Evolutionary conservation across 1,140 invertebrate genomes (phyloP), one percentile per base, ranked within the genome.

Genomic region (Centruroides vittatus): DNA sequence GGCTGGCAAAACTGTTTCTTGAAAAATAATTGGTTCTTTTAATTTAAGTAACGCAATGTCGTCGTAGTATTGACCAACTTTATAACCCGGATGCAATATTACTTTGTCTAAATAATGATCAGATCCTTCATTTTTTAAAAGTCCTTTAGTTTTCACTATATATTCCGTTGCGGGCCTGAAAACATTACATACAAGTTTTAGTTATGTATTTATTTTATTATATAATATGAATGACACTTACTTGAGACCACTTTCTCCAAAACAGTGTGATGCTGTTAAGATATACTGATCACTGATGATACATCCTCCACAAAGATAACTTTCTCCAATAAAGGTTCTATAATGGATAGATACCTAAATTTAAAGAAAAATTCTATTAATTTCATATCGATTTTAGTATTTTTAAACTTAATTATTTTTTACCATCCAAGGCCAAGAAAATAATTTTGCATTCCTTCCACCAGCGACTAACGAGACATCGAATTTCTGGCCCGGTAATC

Each of bases 181-280:
- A 12, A 1, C 53, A 55, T 6, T 23, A 23, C 23, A 23, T 23
- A 23, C 23, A 23, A 23, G 2, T 23, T 23, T 23, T 23, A 23
- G 23, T 23, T 23, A 23, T 0, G 23, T 23, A 23, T 23, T 23
- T 23, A 23, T 23, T 23, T 23, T 23, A 23, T 23, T 23, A 57
- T 47, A 41, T 41, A 41, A 57, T 13, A 57, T 10, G 23, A 41
- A 50, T 49, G 8, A 51, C 49, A 13, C 4, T 35, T 49, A 35
- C 8, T 51, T 52, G 51, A 13, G 34, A 64, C 62, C 59, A 61
- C 34, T 58, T 9, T 56, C 56, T 6, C 35, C 59, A 35, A 66
- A 61, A 46, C 74, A 76, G 65, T 76, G 74, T 3, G 71, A 70
- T 51, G 74, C 74, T 34, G 74, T 75, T 7, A 75, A 34, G 7